Base-by-base conservation (phyloP, 2,797 vertebrate genomes). In the Lepus oiostolus region DNA sequence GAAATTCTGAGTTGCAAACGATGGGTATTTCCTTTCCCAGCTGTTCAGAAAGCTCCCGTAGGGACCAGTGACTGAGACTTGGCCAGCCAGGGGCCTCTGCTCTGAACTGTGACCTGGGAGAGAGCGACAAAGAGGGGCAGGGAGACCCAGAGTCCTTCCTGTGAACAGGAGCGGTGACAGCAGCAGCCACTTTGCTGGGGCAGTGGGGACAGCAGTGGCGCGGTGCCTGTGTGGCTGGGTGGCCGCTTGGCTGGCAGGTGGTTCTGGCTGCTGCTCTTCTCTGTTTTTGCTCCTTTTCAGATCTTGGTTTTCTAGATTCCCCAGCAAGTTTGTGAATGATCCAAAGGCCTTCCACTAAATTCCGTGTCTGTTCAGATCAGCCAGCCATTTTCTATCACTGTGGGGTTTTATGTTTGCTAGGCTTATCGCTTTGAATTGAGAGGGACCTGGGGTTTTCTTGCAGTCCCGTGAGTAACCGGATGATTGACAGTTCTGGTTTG, bases 371-470 rank as follows among this genome's bases (percentile, higher is more conserved):
- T 81, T 7, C 6, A 30, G 67, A 72, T 76, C 75, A 68, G 14
- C 1, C 52, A 50, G 22, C 47, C 28, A 62, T 42, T 71, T 12
- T 52, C 30, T 74, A 22, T 85, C 89, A 30, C 24, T 26, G 24
- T 4, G 70, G 79, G 32, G 60, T 79, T 83, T 94, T 54, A 30
- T 80, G 35, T 71, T 60, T 88, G 58, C 26, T 71, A 30, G 28
- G n/a, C 67, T 88, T 79, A 60, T 67, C 14, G n/a, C 35, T 85
- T 9, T 21, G 32, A 65, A 60, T 22, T 67, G 50, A 90, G 77
- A 80, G 70, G 86, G 84, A 26, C 9, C 22, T 13, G 4, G 30
- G 22, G 50, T 93, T 90, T 82, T 30, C 81, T 80, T 94, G 81
- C 7, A 38, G 72, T 26, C 17, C 67, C 38, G 35, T 84, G n/a